Conservation (phyloP, 2,888 invertebrate genomes). For the Protonemura montana region DNA sequence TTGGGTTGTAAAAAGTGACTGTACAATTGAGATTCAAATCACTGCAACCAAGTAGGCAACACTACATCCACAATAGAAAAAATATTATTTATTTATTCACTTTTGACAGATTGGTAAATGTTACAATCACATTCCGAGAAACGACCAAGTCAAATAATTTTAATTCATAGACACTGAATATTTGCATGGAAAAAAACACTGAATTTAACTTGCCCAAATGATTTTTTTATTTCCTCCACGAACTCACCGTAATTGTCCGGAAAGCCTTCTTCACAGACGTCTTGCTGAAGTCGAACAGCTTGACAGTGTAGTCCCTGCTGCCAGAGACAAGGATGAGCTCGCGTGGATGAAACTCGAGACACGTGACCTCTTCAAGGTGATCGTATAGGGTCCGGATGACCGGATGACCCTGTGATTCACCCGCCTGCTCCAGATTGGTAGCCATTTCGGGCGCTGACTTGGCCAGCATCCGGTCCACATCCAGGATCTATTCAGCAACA, state of each 20-base stretch:
- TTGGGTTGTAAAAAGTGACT: too few species aligned
- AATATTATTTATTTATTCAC: too few species aligned
- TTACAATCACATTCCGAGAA: too few species aligned
- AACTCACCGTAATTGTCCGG: constrained; percentile 84
- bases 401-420: constrained; percentile 93
- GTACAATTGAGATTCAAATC: too few species aligned
- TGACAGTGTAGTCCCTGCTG: constrained; percentile 91
- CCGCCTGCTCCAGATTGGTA: constrained; percentile 63
- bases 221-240: not conserved
- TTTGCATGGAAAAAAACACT: too few species aligned
- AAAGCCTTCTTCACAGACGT: constrained; percentile 98
- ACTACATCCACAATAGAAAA: too few species aligned
- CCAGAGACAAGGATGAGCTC: constrained; percentile 95
- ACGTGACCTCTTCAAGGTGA: constrained; percentile 97
- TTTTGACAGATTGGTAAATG: too few species aligned
- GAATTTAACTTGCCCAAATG: too few species aligned
- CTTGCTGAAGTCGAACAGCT: constrained; percentile 97
- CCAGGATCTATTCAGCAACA: constrained; percentile 74
- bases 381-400: constrained; percentile 97
- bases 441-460: constrained; percentile 94
- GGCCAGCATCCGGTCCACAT: constrained; percentile 98
- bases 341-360: constrained; percentile 94
- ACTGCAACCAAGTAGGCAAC: too few species aligned
- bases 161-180: too few species aligned
- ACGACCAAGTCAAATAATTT: too few species aligned